Conservation (phyloP, 1,140 invertebrate species). For the Diabrotica virgifera region DNA sequence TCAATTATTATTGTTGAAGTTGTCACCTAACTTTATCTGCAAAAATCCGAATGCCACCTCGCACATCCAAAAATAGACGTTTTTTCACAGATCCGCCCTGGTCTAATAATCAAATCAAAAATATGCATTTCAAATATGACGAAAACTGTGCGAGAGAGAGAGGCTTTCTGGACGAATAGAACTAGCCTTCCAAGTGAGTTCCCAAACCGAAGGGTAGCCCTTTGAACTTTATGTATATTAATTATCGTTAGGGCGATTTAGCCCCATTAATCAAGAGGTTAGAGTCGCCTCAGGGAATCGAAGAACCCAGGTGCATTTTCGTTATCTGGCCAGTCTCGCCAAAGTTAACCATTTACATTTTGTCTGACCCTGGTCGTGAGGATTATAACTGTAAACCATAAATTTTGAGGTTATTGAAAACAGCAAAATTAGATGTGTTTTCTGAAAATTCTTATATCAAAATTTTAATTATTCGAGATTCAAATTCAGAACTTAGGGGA, state of each 20-base stretch:
- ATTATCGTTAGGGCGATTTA: slow-evolving; percentile 28
- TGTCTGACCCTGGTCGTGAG: too few species aligned
- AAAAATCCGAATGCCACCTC: too few species aligned
- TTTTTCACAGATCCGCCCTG: too few species aligned
- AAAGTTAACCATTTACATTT: neutral
- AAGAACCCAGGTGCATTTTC: slow-evolving; percentile 26
- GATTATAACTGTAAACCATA: too few species aligned
- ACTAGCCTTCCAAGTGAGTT: slow-evolving; percentile 12
- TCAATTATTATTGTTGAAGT: too few species aligned
- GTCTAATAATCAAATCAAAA: slow-evolving; percentile 1
- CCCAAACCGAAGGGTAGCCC: slow-evolving; percentile 20
- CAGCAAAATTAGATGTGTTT: neutral
- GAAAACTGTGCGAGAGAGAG: slow-evolving; percentile 4
- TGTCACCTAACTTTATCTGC: too few species aligned
- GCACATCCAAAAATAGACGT: too few species aligned
- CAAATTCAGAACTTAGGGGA: too few species aligned
- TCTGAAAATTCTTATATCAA: too few species aligned
- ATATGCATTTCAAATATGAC: slow-evolving; percentile 5
- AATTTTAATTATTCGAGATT: too few species aligned
- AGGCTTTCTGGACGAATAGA: neutral
- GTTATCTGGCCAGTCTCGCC: slow-evolving; percentile 15
- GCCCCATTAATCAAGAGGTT: slow-evolving; percentile 27
- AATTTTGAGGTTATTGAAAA: neutral
- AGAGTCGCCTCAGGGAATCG: slow-evolving; percentile 24
- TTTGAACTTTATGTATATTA: slow-evolving; percentile 31